These are phyloP conservation scores for Bubo blakistoni DNA, from an alignment of 2,113 vertebrate genomes.

Conservation along the genomic window DNA sequence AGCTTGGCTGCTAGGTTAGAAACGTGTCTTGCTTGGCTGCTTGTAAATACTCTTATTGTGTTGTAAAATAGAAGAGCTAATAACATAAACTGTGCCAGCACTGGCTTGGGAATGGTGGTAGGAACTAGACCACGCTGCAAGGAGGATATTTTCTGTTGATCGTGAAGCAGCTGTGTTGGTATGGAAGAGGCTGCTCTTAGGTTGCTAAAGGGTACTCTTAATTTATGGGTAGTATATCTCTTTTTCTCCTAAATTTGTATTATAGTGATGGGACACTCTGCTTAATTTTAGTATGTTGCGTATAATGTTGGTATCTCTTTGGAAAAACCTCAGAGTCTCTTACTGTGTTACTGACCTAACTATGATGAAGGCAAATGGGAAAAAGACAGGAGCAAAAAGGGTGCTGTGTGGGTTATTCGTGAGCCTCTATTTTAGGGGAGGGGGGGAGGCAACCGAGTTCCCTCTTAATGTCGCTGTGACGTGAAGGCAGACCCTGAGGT, in stretches of 20 bases:
- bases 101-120: not conserved
- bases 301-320: not conserved
- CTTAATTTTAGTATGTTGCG: not conserved
- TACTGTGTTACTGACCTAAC: not conserved
- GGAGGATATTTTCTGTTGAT: not conserved
- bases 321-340: not conserved
- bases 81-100: not conserved
- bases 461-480: not conserved
- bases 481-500: fast-evolving
- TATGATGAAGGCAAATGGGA: not conserved
- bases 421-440: not conserved
- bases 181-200: constrained; percentile 1
- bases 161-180: not conserved
- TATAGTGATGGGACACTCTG: not conserved
- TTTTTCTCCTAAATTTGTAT: constrained; percentile 4
- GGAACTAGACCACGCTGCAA: not conserved
- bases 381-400: not conserved
- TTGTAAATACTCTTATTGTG: constrained; percentile 41
- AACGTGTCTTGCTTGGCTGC: not conserved
- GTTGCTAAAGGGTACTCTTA: constrained; percentile 27
- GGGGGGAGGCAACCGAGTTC: not conserved
- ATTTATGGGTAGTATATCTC: not conserved
- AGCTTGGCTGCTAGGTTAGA: not conserved
- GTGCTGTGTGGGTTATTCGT: not conserved
- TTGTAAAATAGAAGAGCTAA: constrained; percentile 33